Conservation (phyloP, 2,113 vertebrate species). For the Rynchops niger region DNA sequence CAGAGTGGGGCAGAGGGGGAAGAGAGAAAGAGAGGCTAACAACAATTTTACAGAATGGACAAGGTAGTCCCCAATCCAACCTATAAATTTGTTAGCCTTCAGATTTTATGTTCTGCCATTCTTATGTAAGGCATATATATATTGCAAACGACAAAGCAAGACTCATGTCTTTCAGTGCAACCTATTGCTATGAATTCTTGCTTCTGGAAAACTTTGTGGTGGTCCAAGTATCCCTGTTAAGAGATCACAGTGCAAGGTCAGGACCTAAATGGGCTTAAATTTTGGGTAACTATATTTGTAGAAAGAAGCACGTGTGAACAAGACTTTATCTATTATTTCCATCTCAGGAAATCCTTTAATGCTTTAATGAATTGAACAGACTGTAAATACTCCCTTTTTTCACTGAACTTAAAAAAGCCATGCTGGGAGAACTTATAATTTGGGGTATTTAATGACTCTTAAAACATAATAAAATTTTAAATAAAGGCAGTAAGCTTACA, state of each 20-base stretch:
- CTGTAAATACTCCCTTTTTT: background rate
- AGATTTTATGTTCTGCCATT: background rate
- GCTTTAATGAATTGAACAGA: background rate
- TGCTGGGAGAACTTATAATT: background rate
- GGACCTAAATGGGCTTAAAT: background rate
- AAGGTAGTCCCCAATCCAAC: background rate
- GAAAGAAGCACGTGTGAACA: background rate
- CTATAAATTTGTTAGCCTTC: background rate
- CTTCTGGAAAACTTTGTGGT: background rate
- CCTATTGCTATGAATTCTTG: background rate
- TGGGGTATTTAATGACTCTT: background rate
- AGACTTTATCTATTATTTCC: background rate
- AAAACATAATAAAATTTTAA: background rate
- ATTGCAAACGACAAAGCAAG: background rate
- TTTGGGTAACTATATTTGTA: background rate
- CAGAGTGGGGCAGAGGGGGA: background rate
- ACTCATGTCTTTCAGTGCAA: background rate
- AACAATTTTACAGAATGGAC: accelerated
- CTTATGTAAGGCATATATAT: accelerated
- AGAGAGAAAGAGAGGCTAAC: background rate
- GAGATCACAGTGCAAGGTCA: background rate
- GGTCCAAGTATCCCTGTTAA: background rate
- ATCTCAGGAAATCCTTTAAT: background rate
- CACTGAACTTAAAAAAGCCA: background rate
- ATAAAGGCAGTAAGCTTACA: background rate